Evolutionary conservation across 2,888 invertebrate genomes (phyloP), one percentile per base, ranked within the genome.

Genomic region (Gymnosoma rotundatum): DNA sequence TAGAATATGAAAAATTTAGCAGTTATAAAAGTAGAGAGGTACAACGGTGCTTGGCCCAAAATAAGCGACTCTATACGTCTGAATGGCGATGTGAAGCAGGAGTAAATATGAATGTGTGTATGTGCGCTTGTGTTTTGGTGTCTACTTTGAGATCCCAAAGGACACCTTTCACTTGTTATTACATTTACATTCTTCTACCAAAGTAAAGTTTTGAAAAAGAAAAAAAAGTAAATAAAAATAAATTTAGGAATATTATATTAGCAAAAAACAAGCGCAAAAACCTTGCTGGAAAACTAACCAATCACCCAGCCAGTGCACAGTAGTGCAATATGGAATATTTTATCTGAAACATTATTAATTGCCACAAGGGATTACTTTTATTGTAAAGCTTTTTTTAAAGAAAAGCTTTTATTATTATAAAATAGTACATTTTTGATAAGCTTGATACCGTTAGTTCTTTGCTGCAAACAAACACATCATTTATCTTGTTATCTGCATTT

Each of bases 101-200:
- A 4, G 5, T 32, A 5, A 32, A 5, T 32, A 32, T 32, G 25
- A 2, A 5, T 5, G 25, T 32, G 25, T 4, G 25, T 14, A 7
- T 54, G 61, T 42, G 42, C 73, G 7, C 38, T 58, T 61, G 25
- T 73, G 21, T 72, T 21, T 67, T 7, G 2, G 16, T 20, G 67
- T 64, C 56, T 75, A 50, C 38, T 69, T 67, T 52, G 42, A 66
- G 64, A 56, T 84, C 84, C 84, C 84, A 84, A 84, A 81, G 84
- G 84, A 84, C 78, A 84, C 81, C 84, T 84, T 84, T 78, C 73
- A 84, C 74, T 84, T 84, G 84, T 81, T 84, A 78, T 81, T 84
- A 84, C 78, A 84, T 84, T 84, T 78, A 74, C 81, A 84, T 81
- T 73, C 52, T 79, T 66, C 12, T 58, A 54, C 12, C 50, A 42